phyloP scores from a whole-genome alignment of 1,140 invertebrate genomes.

The Ectropis grisescens region DNA sequence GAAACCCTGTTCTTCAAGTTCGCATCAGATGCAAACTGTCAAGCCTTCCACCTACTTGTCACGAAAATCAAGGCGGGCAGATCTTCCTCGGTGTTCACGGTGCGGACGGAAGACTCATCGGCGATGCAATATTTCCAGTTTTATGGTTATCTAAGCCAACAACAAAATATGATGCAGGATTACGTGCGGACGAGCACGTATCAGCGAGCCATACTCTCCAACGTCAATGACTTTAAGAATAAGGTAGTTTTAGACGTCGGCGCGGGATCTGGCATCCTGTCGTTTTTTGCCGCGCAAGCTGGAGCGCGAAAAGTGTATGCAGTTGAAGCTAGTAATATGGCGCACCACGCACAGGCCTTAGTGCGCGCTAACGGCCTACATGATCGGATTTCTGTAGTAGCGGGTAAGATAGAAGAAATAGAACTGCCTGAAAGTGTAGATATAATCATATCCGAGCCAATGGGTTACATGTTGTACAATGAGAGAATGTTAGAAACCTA shows the following conservation, averaged over 20 bases:
- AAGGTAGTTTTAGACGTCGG: constrained; percentile 97
- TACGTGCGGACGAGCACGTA: constrained; percentile 99
- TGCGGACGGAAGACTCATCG: constrained; percentile 96
- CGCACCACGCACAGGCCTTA: constrained; percentile 93
- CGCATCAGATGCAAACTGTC: constrained; percentile 74
- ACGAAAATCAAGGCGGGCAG: constrained; percentile 84
- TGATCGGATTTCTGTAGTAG: constrained; percentile 91
- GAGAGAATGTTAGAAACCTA: constrained; percentile 99
- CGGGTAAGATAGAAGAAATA: constrained; percentile 99
- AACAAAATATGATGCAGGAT: constrained; percentile 99
- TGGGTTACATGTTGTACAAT: constrained; percentile 99
- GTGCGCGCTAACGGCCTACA: constrained; percentile 92
- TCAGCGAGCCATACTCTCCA: constrained; percentile 95
- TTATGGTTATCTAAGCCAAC: constrained; percentile 98
- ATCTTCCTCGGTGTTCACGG: constrained; percentile 91
- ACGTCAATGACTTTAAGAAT: constrained; percentile 91
- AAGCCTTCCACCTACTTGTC: constrained; percentile 83
- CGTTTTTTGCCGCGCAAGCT: constrained; percentile 98
- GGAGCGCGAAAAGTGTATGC: constrained; percentile 98
- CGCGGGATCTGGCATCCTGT: constrained; percentile 96
- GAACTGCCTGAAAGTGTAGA: constrained; percentile 95
- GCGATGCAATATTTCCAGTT: constrained; percentile 99
- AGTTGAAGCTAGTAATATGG: constrained; percentile 99
- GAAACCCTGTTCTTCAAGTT: constrained; percentile 72
- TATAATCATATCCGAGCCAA: constrained; percentile 98